A percentile compares a stretch with the other conserved stretches of the same genome.
These are phyloP conservation scores for Timema cristinae DNA, from an alignment of 2,888 invertebrate genomes.

Conservation along the genomic window DNA sequence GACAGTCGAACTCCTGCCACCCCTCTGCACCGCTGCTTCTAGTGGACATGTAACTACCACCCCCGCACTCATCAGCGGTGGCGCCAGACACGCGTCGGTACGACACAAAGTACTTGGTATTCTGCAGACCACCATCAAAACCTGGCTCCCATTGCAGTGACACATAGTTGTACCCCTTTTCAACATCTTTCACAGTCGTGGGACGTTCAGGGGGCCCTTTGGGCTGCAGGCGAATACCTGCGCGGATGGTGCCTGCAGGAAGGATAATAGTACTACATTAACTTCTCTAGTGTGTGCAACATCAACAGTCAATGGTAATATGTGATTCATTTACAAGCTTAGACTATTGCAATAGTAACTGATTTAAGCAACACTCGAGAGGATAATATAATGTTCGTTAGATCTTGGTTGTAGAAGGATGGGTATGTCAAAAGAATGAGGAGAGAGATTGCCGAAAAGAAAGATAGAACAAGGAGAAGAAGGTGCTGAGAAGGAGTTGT, in stretches of 20 bases:
- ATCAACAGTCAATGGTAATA: too few relatives aligned
- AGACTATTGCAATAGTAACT: too few relatives aligned
- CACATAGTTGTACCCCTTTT: slow-evolving; percentile 74
- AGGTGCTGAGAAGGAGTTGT: too few relatives aligned
- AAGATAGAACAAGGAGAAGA: too few relatives aligned
- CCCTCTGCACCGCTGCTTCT: slow-evolving; percentile 46
- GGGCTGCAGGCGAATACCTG: slow-evolving; percentile 74
- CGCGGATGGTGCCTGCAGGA: slow-evolving; percentile 50
- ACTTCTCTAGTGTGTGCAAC: background rate
- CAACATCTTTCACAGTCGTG: slow-evolving; percentile 58
- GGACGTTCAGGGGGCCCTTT: slow-evolving; percentile 87
- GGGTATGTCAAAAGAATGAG: too few relatives aligned
- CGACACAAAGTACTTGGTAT: slow-evolving; percentile 83
- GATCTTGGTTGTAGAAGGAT: too few relatives aligned
- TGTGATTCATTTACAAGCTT: too few relatives aligned
- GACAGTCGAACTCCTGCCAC: slow-evolving; percentile 83
- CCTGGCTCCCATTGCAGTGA: slow-evolving; percentile 83
- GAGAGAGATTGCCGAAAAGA: too few relatives aligned
- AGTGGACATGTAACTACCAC: slow-evolving; percentile 22
- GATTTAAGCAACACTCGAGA: background rate
- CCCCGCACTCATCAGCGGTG: slow-evolving; percentile 44
- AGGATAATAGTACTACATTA: background rate
- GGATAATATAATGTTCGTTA: slow-evolving; percentile 17
- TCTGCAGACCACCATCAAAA: slow-evolving; percentile 83
- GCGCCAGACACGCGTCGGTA: slow-evolving; percentile 63